Conservation (phyloP, 1,140 invertebrate genomes). For the Megalonaias nervosa region DNA sequence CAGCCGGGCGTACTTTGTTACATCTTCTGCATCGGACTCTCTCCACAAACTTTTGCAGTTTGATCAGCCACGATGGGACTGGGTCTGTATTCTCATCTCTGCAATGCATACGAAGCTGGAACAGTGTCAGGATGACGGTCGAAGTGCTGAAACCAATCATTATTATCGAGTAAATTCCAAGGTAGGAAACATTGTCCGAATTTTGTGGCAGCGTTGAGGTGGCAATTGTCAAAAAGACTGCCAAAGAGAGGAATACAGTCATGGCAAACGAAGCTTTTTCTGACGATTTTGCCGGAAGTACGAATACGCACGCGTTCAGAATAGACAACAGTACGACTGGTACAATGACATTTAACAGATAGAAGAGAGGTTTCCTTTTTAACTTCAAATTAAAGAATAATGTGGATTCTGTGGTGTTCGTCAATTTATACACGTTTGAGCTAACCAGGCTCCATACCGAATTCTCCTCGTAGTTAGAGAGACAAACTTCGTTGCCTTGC, state of each 20-base stretch:
- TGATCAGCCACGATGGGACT: slow-evolving; percentile 5
- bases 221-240: slow-evolving; percentile 38
- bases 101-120: slow-evolving; percentile 27
- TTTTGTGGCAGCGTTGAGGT: slow-evolving; percentile 28
- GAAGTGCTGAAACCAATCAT: slow-evolving; percentile 22
- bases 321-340: slow-evolving; percentile 34
- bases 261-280: slow-evolving; percentile 40
- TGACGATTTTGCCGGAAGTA: slow-evolving; percentile 33
- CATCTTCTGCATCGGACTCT: too few species aligned
- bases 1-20: too few species aligned
- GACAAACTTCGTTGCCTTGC: too few species aligned
- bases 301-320: slow-evolving; percentile 35
- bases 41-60: too few species aligned
- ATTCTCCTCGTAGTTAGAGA: too few species aligned
- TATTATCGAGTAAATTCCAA: slow-evolving; percentile 25
- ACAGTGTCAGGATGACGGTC: slow-evolving; percentile 5
- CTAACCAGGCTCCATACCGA: too few species aligned
- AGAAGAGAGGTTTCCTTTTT: slow-evolving; percentile 17
- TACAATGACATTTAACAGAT: slow-evolving; percentile 35
- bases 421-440: too few species aligned
- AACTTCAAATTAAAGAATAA: too few species aligned
- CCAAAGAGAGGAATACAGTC: slow-evolving; percentile 37
- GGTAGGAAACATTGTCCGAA: slow-evolving; percentile 25
- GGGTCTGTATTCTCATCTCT: not conserved
- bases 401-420: too few species aligned